These are phyloP conservation scores for Hetaerina titia DNA, from an alignment of 2,888 invertebrate genomes.

Conservation along the genomic window DNA sequence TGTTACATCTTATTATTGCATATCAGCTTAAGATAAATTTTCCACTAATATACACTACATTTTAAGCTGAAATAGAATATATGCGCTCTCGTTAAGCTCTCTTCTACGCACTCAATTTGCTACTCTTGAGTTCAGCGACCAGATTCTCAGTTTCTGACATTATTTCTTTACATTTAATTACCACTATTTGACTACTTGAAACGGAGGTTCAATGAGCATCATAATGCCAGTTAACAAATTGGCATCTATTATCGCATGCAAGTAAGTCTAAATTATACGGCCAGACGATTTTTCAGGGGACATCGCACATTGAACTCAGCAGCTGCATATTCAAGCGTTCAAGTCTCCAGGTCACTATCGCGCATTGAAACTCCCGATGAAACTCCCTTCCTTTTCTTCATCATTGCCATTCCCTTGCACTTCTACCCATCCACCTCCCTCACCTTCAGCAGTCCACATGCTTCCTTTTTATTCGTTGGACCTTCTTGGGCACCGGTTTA, in stretches of 20 bases:
- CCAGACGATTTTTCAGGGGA: not conserved
- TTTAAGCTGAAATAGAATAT: too few relatives aligned
- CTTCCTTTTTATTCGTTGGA: constrained; percentile 38
- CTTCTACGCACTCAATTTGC: too few relatives aligned
- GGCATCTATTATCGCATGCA: not conserved
- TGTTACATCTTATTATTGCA: too few relatives aligned
- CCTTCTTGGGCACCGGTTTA: constrained; percentile 41
- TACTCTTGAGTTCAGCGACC: too few relatives aligned
- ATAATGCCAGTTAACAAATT: too few relatives aligned
- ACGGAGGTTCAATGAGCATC: too few relatives aligned
- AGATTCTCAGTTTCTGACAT: too few relatives aligned
- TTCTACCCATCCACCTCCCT: not conserved
- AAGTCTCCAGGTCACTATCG: constrained; percentile 23
- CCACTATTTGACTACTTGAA: too few relatives aligned
- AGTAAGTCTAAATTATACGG: not conserved
- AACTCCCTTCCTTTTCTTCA: not conserved
- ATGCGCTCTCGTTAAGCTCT: too few relatives aligned
- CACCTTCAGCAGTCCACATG: not conserved
- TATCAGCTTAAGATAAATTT: too few relatives aligned
- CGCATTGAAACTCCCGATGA: not conserved
- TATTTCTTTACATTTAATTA: too few relatives aligned
- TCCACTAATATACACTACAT: too few relatives aligned
- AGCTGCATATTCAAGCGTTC: not conserved
- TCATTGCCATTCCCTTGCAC: not conserved
- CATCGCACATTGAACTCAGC: not conserved